Base-by-base conservation (phyloP, 2,797 vertebrate genomes). In the Phoeniculus purpureus region DNA sequence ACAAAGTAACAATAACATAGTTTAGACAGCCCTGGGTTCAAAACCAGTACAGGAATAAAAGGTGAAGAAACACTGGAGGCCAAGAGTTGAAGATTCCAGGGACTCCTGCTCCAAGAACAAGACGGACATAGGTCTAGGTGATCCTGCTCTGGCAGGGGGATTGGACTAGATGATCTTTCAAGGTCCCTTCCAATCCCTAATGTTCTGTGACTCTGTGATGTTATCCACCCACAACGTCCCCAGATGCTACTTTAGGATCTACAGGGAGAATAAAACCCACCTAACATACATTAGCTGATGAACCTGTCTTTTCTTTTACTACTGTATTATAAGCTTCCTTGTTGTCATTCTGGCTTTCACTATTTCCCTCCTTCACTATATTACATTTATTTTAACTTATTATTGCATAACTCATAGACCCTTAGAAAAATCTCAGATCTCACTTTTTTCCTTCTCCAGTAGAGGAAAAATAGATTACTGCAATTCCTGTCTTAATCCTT, bases 391-490 rank as follows among this genome's bases (percentile, higher is more conserved):
- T 71, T 43, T 8, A 9, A 79, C 15, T 17, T 60, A 27, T 2
- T 15, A 31, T 4, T 64, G 58, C 45, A 60, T 7, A 71, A 16
- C n/a, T 71, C 8, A 6, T 23, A 81, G n/a, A 67, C 18, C 14
- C 12, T 77, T 43, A 66, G 27, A 82, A 86, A 71, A 85, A 43
- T 16, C 43, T 3, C 12, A 2, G 5, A 6, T 17, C 34, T 27
- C 62, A 61, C 15, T 6, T 67, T 81, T 27, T 55, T 45, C 26
- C 26, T 79, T 29, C 45, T 76, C 31, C 59, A 81, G 8, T 40
- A 22, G 32, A 56, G 10, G 11, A 60, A 10, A 79, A 8, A 0
- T 3, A 45, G 32, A 47, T 21, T 55, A 26, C 0, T 32, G 12
- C 27, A 70, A 87, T 45, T 58, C 23, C 59, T 50, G 14, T 43